Base-by-base conservation (phyloP, 2,113 vertebrate species). In the Prolemur simus region DNA sequence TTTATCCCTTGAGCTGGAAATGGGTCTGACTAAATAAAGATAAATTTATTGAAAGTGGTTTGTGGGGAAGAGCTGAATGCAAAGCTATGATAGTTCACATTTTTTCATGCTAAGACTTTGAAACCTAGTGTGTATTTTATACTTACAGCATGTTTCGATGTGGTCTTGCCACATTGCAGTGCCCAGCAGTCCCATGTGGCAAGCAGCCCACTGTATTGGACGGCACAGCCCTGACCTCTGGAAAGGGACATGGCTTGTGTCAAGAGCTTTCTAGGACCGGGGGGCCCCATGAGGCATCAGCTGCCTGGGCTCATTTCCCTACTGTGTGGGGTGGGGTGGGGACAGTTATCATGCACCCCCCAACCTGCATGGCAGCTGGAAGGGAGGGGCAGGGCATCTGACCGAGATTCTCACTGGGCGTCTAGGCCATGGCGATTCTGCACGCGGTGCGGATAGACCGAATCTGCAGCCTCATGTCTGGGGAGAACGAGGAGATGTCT, bases 391-490 rank as follows among this genome's bases (percentile, higher is more conserved):
- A 5, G 87, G 3, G 7, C 32, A 20, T 2, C 69, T 96, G 94
- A 97, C 47, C 4, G 25, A 74, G 23, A 13, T 71, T 89, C 58
- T 76, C 42, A 0, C 60, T 49, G 68, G 60, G 86, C 7, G 0
- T 34, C 94, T 97, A 99, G 99, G 98, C 99, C 93, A 99, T 99
- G 7, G 99, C 99, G 2, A 99, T 99, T 63, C 97, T 99, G 66
- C 99, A 99, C 25, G 96, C 98, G 84, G 98, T 99, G 85, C 98
- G 99, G 49, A 97, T 99, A 5, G 99, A 99, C 93, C 99, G 98
- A 73, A 98, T 99, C 64, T 99, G 99, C 94, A 99, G 98, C 97
- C 99, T 99, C 97, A 99, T 99, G 99, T 99, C 99, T 0, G 64
- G 99, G 47, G 99, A 99, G 96, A 98, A 99, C 0, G 99, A 99